phyloP scores from a whole-genome alignment of 2,797 vertebrate species.

The Masticophis lateralis region DNA sequence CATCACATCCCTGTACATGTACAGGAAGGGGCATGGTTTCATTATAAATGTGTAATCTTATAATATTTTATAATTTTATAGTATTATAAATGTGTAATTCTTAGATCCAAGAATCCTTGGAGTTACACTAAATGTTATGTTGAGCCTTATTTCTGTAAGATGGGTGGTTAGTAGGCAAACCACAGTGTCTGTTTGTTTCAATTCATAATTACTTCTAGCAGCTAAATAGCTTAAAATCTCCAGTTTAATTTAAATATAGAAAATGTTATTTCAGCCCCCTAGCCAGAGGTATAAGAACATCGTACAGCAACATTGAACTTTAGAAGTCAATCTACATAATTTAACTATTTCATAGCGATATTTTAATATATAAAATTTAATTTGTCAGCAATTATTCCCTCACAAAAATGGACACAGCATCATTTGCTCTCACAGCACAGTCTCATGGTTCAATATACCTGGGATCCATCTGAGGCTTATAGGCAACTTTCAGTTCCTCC shows the following conservation, averaged over 20 bases:
- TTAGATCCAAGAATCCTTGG: neutral
- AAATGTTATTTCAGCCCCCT: neutral
- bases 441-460: slow-evolving; percentile 71
- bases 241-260: neutral
- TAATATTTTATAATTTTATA: neutral
- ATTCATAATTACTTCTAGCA: neutral
- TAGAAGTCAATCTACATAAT: neutral
- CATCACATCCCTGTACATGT: neutral
- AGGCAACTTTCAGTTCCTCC: slow-evolving; percentile 86
- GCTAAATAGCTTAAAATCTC: neutral
- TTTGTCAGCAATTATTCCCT: neutral
- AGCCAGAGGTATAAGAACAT: neutral
- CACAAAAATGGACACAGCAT: neutral
- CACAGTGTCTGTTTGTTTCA: neutral
- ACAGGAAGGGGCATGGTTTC: neutral
- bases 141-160: neutral
- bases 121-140: neutral
- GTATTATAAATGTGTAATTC: neutral
- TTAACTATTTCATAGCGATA: neutral
- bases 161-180: neutral
- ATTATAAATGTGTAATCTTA: neutral
- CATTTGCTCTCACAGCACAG: neutral
- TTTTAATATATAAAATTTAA: neutral
- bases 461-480: slow-evolving; percentile 89
- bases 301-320: neutral